Conservation (phyloP, 2,888 invertebrate genomes). For the Protodeltote pygarga region DNA sequence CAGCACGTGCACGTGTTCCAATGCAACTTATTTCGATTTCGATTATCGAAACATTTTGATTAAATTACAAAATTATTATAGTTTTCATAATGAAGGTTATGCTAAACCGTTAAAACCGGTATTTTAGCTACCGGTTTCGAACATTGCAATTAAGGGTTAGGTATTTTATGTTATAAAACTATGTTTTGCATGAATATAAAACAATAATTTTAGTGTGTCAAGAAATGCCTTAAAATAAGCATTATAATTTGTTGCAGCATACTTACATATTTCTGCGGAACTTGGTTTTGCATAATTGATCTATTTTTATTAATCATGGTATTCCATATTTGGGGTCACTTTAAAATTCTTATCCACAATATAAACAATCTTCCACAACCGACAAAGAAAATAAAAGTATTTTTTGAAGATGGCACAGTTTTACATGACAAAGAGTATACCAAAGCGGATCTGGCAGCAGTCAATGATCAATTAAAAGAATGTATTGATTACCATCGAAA, state of each 20-base stretch:
- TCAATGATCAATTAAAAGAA: slow-evolving; percentile 19
- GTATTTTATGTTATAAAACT: too few species aligned
- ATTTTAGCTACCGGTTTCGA: too few species aligned
- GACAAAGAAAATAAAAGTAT: not conserved
- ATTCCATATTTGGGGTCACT: slow-evolving; percentile 47
- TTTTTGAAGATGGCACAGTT: not conserved
- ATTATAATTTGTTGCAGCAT: slow-evolving; percentile 20
- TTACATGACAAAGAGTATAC: slow-evolving; percentile 18
- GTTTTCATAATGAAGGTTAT: too few species aligned
- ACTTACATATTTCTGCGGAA: slow-evolving; percentile 8
- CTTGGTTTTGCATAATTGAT: slow-evolving; percentile 35
- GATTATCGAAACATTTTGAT: too few species aligned
- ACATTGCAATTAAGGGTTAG: too few species aligned
- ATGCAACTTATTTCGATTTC: too few species aligned
- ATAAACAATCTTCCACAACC: slow-evolving; percentile 39
- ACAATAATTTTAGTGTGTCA: too few species aligned
- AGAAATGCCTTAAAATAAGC: too few species aligned
- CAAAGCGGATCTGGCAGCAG: slow-evolving; percentile 16
- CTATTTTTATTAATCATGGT: slow-evolving; percentile 38
- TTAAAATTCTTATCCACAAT: slow-evolving; percentile 37
- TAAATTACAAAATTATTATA: too few species aligned
- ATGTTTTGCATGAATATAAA: too few species aligned
- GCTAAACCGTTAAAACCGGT: too few species aligned
- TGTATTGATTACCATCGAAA: slow-evolving; percentile 37
- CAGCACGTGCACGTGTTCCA: too few species aligned